Conservation (phyloP, 2,113 vertebrate genomes). For the Gopherus flavomarginatus region DNA sequence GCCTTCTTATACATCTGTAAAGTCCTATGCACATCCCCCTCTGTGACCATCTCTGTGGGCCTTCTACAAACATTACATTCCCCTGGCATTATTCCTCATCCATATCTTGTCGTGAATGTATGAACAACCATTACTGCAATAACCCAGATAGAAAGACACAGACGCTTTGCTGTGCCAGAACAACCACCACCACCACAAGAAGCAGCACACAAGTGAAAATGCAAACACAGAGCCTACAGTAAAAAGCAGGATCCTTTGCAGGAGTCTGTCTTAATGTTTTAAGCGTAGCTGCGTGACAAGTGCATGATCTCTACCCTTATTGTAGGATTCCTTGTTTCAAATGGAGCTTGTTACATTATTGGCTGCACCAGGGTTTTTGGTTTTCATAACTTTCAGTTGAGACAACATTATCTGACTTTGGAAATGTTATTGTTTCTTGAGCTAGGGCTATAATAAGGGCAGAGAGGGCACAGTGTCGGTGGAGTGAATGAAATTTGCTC, state of each 20-base stretch:
- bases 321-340: neutral
- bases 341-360: neutral
- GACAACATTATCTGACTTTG: neutral
- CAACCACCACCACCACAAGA: neutral
- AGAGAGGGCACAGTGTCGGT: neutral
- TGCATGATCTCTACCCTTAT: neutral
- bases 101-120: accelerated
- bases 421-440: neutral
- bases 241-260: neutral
- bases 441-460: neutral
- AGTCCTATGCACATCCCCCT: accelerated
- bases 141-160: neutral
- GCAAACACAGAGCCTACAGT: neutral
- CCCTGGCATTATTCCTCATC: neutral
- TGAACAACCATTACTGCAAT: neutral
- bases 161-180: neutral
- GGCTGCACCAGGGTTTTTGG: neutral
- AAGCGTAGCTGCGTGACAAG: neutral
- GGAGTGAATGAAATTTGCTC: neutral
- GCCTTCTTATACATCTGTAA: neutral
- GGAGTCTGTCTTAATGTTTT: neutral
- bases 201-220: accelerated
- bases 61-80: accelerated
- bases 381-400: neutral
- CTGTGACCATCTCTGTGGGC: accelerated